phyloP scores from a whole-genome alignment of 2,888 invertebrate genomes.

The Diadegma fenestrale region DNA sequence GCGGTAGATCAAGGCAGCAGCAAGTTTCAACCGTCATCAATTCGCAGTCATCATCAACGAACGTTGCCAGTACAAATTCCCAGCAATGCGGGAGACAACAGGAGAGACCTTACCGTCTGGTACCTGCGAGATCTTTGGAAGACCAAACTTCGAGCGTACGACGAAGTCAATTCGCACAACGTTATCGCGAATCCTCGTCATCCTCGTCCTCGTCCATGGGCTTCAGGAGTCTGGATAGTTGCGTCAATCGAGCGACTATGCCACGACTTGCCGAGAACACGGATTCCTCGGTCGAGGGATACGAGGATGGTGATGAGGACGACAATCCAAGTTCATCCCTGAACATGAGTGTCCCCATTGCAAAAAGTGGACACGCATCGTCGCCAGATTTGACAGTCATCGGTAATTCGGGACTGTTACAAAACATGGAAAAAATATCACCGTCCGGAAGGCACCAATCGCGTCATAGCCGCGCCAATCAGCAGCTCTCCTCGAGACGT shows the following conservation, averaged over 20 bases:
- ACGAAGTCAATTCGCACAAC: constrained; percentile 87
- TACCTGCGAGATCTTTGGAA: constrained; percentile 86
- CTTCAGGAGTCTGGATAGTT: constrained; percentile 88
- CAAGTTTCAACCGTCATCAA: constrained; percentile 66
- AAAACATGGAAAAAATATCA: constrained; percentile 77
- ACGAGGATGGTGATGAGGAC: constrained; percentile 86
- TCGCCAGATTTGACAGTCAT: constrained; percentile 80
- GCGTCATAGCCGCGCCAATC: constrained; percentile 70
- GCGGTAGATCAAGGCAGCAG: constrained; percentile 76
- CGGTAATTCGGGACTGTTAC: background rate
- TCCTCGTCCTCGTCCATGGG: constrained; percentile 87
- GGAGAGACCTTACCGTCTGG: constrained; percentile 81
- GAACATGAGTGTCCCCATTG: constrained; percentile 83
- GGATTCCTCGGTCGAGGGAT: constrained; percentile 87
- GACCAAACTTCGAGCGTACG: constrained; percentile 85
- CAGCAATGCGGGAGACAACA: constrained; percentile 50
- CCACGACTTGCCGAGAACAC: constrained; percentile 86
- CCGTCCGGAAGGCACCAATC: constrained; percentile 75
- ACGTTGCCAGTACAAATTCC: constrained; percentile 55
- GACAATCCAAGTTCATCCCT: constrained; percentile 85
- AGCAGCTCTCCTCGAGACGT: constrained; percentile 77
- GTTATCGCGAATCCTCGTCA: constrained; percentile 86
- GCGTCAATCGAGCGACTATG: constrained; percentile 85
- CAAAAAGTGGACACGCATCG: constrained; percentile 78
- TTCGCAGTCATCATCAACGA: constrained; percentile 37